A percentile compares a stretch with the other conserved stretches of the same genome.
Conservation (phyloP, 2,113 vertebrate species). For the Ctenodactylus gundi region DNA sequence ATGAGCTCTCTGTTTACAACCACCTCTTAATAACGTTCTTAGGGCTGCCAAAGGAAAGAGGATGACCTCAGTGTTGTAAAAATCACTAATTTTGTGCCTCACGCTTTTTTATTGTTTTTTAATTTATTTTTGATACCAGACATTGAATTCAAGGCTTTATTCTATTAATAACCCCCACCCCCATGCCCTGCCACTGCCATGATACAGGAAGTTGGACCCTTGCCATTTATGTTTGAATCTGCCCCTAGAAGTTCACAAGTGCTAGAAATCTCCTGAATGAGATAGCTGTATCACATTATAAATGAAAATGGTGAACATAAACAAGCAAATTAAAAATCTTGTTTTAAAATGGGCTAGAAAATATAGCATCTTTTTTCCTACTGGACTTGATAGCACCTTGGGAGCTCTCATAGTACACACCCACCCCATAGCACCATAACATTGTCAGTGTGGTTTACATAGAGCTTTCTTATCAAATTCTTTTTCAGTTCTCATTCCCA, state of each 20-base stretch:
- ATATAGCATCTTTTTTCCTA: not conserved
- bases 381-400: not conserved
- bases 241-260: constrained; percentile 35
- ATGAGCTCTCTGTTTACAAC: constrained; percentile 23
- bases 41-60: constrained; percentile 7
- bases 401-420: not conserved
- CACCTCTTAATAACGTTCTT: constrained; percentile 13
- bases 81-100: constrained; percentile 53
- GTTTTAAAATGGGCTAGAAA: constrained; percentile 7
- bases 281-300: not conserved
- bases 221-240: constrained; percentile 53
- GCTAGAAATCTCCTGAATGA: constrained; percentile 20
- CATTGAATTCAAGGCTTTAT: no score
- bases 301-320: constrained; percentile 34
- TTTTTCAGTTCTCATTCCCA: constrained; percentile 1
- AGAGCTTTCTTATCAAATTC: not conserved
- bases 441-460: not conserved
- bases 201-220: no score
- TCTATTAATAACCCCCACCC: no score
- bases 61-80: constrained; percentile 19
- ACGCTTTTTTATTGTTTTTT: no score
- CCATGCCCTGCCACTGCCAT: no score
- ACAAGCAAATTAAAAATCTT: not conserved
- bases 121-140: no score
- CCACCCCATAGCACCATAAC: not conserved